phyloP scores from a whole-genome alignment of 2,888 invertebrate species.

The Cantharis nigra region DNA sequence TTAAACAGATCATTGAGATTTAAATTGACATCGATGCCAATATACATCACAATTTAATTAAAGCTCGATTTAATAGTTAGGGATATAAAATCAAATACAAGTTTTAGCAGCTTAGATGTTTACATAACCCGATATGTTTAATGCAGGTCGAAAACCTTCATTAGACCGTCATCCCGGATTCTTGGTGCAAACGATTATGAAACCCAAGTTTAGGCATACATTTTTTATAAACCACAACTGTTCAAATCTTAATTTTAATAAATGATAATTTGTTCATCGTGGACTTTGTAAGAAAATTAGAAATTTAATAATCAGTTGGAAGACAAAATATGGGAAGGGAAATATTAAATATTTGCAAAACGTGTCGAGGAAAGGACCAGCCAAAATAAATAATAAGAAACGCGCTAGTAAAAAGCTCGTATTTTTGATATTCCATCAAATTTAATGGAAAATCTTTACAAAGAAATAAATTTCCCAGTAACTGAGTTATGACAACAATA shows the following conservation, averaged over 20 bases:
- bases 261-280: background rate
- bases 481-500: background rate
- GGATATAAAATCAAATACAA: conserved; percentile 14
- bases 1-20: background rate
- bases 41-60: conserved; percentile 10
- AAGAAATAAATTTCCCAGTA: background rate
- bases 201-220: background rate
- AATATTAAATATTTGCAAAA: background rate
- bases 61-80: conserved; percentile 14
- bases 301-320: background rate
- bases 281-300: background rate
- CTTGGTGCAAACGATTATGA: conserved; percentile 8
- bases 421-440: background rate
- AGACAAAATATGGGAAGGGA: background rate
- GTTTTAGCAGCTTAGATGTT: conserved; percentile 13
- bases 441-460: background rate
- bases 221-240: background rate
- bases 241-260: background rate
- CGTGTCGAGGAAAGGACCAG: background rate
- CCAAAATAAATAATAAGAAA: background rate
- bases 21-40: conserved; percentile 1
- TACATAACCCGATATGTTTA: conserved; percentile 19
- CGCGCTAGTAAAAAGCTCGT: background rate
- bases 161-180: conserved; percentile 15
- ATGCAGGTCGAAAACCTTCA: conserved; percentile 18